phyloP scores from a whole-genome alignment of 2,888 invertebrate species.

The Crematogaster levior region DNA sequence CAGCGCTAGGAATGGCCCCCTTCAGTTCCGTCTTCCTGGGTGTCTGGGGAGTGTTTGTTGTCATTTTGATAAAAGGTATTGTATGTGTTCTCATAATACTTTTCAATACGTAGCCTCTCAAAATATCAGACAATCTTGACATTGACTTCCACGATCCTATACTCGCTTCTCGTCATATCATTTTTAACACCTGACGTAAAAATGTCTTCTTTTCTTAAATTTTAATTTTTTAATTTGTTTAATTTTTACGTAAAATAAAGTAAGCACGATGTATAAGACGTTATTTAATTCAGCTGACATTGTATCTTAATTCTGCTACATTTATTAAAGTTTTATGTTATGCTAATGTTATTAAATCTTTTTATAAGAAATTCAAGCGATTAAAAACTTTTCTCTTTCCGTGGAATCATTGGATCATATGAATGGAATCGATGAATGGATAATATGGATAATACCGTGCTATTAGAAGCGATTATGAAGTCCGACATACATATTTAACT shows the following conservation, averaged over 20 bases:
- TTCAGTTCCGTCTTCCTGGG: conserved; percentile 84
- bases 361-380: not conserved
- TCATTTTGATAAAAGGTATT: conserved; percentile 83
- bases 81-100: not conserved
- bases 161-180: not conserved
- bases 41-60: conserved; percentile 84
- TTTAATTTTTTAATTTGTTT: too few relatives aligned
- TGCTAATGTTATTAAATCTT: not conserved
- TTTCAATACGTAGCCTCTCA: not conserved
- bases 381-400: not conserved
- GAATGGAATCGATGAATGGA: not conserved
- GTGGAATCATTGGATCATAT: not conserved
- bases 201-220: not conserved
- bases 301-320: not conserved
- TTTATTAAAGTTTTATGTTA: not conserved
- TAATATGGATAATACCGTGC: not conserved
- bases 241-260: not conserved
- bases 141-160: not conserved
- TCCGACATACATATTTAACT: conserved; percentile 28
- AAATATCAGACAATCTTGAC: not conserved
- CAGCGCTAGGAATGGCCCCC: conserved; percentile 83
- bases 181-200: not conserved
- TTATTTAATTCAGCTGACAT: not conserved
- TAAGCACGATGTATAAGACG: not conserved
- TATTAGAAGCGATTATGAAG: conserved; percentile 30